phyloP scores from a whole-genome alignment of 30 jellyfish, hydroid and myxozoan species.

The Aurelia aurita complex sp. Pacific region DNA sequence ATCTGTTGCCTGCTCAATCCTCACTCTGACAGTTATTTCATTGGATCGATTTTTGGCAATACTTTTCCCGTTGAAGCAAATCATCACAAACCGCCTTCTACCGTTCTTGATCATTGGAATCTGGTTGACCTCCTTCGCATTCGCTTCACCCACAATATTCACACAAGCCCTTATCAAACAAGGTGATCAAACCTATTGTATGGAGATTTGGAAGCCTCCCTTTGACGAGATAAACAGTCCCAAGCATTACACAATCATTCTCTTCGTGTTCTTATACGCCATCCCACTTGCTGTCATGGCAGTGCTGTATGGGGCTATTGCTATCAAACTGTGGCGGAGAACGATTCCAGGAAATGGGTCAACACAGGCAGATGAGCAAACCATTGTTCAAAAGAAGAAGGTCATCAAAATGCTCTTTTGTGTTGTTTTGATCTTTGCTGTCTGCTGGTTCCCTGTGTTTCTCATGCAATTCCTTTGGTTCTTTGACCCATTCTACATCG shows the following conservation, averaged over 20 bases:
- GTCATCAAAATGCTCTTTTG: slow-evolving; percentile 80
- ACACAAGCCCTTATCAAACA: slow-evolving; percentile 50
- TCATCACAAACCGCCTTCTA: slow-evolving; percentile 34
- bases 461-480: slow-evolving; percentile 56
- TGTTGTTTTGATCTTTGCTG: slow-evolving; percentile 54
- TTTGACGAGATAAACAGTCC: slow-evolving; percentile 70
- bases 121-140: slow-evolving; percentile 67
- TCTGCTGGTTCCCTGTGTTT: slow-evolving; percentile 88
- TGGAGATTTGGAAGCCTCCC: slow-evolving; percentile 78
- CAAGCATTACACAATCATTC: slow-evolving; percentile 73
- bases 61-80: slow-evolving; percentile 59
- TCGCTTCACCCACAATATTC: slow-evolving; percentile 80
- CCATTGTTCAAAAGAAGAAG: slow-evolving; percentile 27
- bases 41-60: slow-evolving; percentile 86
- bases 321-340: slow-evolving; percentile 66
- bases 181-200: slow-evolving; percentile 48
- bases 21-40: slow-evolving; percentile 64
- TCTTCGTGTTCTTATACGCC: slow-evolving; percentile 72
- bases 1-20: slow-evolving; percentile 81
- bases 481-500: slow-evolving; percentile 47
- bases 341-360: slow-evolving; percentile 55
- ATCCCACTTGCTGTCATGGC: slow-evolving; percentile 70
- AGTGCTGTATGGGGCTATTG: slow-evolving; percentile 68
- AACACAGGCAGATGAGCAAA: slow-evolving; percentile 27
- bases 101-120: slow-evolving; percentile 43